These are phyloP conservation scores for Protonemura montana DNA, from an alignment of 2,888 invertebrate species.

Conservation along the genomic window DNA sequence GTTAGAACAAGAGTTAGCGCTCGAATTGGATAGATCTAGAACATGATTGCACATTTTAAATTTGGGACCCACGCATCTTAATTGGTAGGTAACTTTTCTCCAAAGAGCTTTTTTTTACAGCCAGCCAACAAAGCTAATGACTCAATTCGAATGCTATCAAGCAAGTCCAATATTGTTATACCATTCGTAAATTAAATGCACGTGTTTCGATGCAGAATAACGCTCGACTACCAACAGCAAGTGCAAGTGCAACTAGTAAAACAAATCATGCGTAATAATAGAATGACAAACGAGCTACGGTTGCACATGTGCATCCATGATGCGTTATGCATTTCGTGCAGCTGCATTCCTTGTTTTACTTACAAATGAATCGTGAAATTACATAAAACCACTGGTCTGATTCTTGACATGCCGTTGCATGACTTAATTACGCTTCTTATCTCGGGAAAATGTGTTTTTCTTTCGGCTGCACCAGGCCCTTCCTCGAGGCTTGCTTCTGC, in stretches of 20 bases:
- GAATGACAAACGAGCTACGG: neutral
- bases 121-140: neutral
- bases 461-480: neutral
- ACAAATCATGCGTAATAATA: slow-evolving; percentile 7
- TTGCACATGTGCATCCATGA: neutral
- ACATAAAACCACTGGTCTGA: neutral
- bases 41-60: neutral
- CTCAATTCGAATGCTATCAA: neutral
- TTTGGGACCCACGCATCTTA: neutral
- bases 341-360: neutral
- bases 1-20: neutral
- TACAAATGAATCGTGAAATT: neutral
- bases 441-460: neutral
- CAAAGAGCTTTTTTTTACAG: neutral
- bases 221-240: neutral
- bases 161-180: neutral
- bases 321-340: slow-evolving; percentile 27
- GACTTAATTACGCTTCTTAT: slow-evolving; percentile 1
- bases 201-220: neutral
- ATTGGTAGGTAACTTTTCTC: neutral
- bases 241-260: neutral
- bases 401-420: neutral
- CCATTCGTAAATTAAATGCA: neutral
- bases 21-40: neutral
- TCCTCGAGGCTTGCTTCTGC: neutral